These are phyloP conservation scores for Drosophila histrio DNA, from an alignment of 2,888 invertebrate species.

Conservation along the genomic window DNA sequence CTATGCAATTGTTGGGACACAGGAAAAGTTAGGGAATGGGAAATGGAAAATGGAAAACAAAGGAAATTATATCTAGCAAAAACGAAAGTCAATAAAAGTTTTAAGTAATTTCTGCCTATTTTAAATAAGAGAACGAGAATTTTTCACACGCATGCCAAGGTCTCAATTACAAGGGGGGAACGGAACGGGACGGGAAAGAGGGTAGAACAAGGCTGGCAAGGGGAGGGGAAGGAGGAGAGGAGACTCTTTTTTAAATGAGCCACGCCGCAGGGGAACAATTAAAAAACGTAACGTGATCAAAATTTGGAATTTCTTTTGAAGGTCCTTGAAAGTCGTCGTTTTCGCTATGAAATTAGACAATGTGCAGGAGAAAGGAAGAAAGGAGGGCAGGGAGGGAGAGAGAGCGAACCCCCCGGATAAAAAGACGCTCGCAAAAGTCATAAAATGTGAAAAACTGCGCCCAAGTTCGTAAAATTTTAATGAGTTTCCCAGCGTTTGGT, in stretches of 20 bases:
- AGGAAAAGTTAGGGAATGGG: not conserved
- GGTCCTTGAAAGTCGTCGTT: constrained; percentile 71
- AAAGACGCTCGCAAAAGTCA: constrained; percentile 54
- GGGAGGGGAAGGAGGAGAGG: not conserved
- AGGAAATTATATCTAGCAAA: constrained; percentile 25
- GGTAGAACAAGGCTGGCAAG: not conserved
- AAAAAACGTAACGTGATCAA: constrained; percentile 80
- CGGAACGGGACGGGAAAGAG: not conserved
- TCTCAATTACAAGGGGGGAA: constrained; percentile 64
- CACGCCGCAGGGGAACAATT: constrained; percentile 78
- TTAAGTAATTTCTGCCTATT: constrained; percentile 49
- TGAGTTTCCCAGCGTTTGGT: constrained; percentile 64
- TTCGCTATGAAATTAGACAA: constrained; percentile 73
- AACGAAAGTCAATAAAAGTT: constrained; percentile 70
- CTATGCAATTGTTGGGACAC: constrained; percentile 43
- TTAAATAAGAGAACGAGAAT: constrained; percentile 35
- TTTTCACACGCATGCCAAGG: constrained; percentile 51
- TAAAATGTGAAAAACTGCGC: constrained; percentile 78
- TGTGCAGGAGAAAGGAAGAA: constrained; percentile 40
- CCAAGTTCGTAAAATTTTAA: constrained; percentile 79
- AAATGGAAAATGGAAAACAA: not conserved
- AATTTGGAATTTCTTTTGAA: constrained; percentile 72
- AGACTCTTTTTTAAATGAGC: constrained; percentile 63
- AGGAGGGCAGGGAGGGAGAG: not conserved
- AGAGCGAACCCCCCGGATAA: constrained; percentile 15